Conservation (phyloP, 2,888 invertebrate species). For the Drosophila infuscata region DNA sequence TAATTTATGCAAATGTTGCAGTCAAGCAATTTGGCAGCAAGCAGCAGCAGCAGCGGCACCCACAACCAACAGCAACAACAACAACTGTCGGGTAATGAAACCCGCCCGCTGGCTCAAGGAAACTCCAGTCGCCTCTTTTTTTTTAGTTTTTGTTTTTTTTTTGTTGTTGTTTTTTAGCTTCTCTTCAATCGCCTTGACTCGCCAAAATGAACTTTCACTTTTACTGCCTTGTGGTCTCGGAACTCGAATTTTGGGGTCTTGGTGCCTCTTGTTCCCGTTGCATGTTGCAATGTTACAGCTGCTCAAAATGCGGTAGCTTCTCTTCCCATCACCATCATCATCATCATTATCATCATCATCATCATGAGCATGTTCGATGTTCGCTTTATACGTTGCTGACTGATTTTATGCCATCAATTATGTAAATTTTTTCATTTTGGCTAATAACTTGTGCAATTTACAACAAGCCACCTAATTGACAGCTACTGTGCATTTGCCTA, state of each 20-base stretch:
- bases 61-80: slow-evolving; percentile 32
- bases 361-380: slow-evolving; percentile 3
- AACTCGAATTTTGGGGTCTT: slow-evolving; percentile 15
- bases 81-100: slow-evolving; percentile 71
- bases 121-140: slow-evolving; percentile 56
- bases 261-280: slow-evolving; percentile 45
- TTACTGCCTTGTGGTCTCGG: slow-evolving; percentile 46
- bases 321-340: slow-evolving; percentile 3
- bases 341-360: slow-evolving; percentile 7
- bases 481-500: slow-evolving; percentile 61
- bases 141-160: neutral
- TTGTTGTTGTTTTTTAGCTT: slow-evolving; percentile 7
- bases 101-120: slow-evolving; percentile 77
- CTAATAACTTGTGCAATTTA: slow-evolving; percentile 74
- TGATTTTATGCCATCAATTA: slow-evolving; percentile 77
- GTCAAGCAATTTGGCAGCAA: slow-evolving; percentile 73
- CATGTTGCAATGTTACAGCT: slow-evolving; percentile 49
- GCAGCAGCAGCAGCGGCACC: slow-evolving; percentile 32
- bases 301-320: slow-evolving; percentile 14
- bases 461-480: slow-evolving; percentile 71
- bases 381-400: slow-evolving; percentile 21
- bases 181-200: slow-evolving; percentile 67
- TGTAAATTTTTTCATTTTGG: slow-evolving; percentile 70
- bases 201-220: slow-evolving; percentile 81
- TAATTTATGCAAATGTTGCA: slow-evolving; percentile 78